Base-by-base conservation (phyloP, 2,113 vertebrate genomes). In the Chitala chitala region DNA sequence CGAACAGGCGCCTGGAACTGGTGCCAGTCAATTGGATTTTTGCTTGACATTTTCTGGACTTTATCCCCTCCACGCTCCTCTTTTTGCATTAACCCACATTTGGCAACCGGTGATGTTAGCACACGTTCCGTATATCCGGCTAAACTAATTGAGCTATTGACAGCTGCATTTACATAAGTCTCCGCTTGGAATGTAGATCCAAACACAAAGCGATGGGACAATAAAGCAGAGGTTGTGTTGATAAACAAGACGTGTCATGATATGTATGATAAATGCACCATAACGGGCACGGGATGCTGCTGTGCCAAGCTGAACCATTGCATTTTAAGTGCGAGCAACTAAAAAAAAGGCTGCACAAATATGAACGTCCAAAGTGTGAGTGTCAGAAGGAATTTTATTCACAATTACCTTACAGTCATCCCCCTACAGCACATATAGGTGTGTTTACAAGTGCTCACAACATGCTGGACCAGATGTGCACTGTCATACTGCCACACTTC, bases 331-430 rank as follows among this genome's bases (percentile, higher is more conserved):
- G 46, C 24, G 46, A 46, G 24, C 48, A 8, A 31, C 46, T 20
- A 1, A 53, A 69, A 29, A 53, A 42, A 69, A 26, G 24, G 48
- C 46, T n/a, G 17, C 68, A 36, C 68, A 51, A 53, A 31, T 69
- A 31, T 10, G 46, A 22, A 50, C 38, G 55, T 24, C 54, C 56
- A 61, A 59, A 73, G 29, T 61, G 63, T 63, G 17, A 46, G 71
- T 72, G 71, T 73, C 71, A 73, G 71, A 50, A 73, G 63, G 56
- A 42, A 73, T 73, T 63, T 61, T 33, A 73, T 44, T 61, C 71
- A 63, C 56, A 61, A 73, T 63, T 63, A 61, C 40, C 12, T 31
- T 46, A 48, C 24, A 44, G 42, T 10, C 44, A 31, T 29, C n/a
- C n/a, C 17, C 38, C 42, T 17, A 7, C 7, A 46, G 55, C 33